phyloP scores from a whole-genome alignment of 35 echinoderm and acorn worm species.

The Lytechinus variegatus region DNA sequence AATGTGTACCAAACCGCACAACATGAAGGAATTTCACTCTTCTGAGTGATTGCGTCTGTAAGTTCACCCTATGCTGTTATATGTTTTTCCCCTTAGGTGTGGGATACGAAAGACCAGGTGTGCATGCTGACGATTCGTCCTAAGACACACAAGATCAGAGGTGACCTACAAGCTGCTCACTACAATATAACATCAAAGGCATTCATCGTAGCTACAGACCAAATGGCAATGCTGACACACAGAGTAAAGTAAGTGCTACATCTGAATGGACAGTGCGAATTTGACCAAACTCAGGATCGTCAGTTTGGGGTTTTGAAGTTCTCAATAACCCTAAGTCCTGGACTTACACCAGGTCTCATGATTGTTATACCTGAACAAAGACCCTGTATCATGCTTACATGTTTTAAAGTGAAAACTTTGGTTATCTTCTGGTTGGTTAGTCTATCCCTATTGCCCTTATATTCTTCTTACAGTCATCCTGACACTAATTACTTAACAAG shows the following conservation, averaged over 20 bases:
- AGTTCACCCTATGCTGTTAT: neutral
- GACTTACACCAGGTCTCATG: too few species aligned
- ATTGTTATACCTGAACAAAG: too few species aligned
- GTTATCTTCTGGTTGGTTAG: too few species aligned
- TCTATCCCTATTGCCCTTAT: too few species aligned
- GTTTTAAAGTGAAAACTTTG: too few species aligned
- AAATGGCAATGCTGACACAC: slow-evolving; percentile 86
- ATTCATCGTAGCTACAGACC: slow-evolving; percentile 88
- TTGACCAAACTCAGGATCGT: too few species aligned
- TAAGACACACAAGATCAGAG: slow-evolving; percentile 95
- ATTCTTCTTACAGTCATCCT: too few species aligned
- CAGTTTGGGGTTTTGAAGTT: too few species aligned
- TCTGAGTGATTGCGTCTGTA: neutral
- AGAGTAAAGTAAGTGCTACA: slow-evolving; percentile 74
- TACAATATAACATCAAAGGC: slow-evolving; percentile 79
- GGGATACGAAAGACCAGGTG: slow-evolving; percentile 95
- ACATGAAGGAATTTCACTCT: neutral
- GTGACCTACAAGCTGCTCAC: slow-evolving; percentile 90
- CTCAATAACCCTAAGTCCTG: too few species aligned
- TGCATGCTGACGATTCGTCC: slow-evolving; percentile 98
- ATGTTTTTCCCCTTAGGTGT: slow-evolving; percentile 60
- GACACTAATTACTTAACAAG: too few species aligned
- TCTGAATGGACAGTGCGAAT: too few species aligned
- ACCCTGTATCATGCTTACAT: too few species aligned
- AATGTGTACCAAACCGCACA: neutral